These are phyloP conservation scores for Sitodiplosis mosellana DNA, from an alignment of 1,140 invertebrate genomes.

Conservation along the genomic window DNA sequence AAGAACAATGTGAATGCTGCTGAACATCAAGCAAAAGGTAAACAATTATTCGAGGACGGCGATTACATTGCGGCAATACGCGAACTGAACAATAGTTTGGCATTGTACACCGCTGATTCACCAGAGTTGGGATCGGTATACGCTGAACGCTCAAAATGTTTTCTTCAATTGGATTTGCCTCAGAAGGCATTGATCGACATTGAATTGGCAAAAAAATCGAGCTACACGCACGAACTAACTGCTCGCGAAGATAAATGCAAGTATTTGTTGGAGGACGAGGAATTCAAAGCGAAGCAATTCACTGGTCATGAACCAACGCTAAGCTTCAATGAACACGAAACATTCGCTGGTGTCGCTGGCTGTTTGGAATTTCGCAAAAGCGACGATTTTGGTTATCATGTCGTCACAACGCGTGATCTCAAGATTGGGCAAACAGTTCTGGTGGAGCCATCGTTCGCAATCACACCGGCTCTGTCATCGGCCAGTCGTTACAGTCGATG, in stretches of 20 bases:
- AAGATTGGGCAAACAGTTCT: not conserved
- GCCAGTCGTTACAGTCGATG: not conserved
- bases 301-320: not conserved
- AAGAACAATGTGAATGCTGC: too few species aligned
- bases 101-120: too few species aligned
- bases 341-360: not conserved
- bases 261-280: not conserved
- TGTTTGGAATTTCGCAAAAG: not conserved
- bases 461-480: not conserved
- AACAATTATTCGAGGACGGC: too few species aligned
- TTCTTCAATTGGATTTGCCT: not conserved
- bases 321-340: not conserved
- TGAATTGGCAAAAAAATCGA: not conserved
- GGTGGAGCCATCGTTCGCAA: not conserved
- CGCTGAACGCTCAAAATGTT: not conserved
- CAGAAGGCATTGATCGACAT: not conserved
- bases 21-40: too few species aligned
- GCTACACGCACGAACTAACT: not conserved
- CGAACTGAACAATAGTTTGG: too few species aligned
- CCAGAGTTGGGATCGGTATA: not conserved
- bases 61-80: too few species aligned
- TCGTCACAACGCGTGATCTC: not conserved
- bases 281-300: not conserved
- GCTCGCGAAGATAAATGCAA: not conserved
- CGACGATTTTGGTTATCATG: not conserved